Evolutionary conservation across 1,140 invertebrate species (phyloP), one percentile per base, ranked within the genome.

Genomic region (Geopemphigus sp.): DNA sequence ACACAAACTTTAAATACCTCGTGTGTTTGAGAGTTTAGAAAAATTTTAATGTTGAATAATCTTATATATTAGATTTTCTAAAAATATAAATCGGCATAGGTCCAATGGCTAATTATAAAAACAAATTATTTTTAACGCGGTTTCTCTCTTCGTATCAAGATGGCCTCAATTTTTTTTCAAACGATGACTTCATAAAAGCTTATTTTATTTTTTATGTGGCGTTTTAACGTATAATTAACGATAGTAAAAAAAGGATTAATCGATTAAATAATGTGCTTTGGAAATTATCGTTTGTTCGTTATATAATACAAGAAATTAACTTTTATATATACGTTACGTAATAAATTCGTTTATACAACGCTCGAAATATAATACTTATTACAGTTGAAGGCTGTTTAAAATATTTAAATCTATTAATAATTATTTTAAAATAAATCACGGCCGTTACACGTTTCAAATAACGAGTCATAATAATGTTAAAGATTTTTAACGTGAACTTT

Each of bases 21-120:
- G 17, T 53, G 22, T 53, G 68, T 29, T 70, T 72, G 66, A 68
- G 17, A 8, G 24, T 11, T 15, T 72, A 54, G 24, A 53, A 72
- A 54, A 19, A 17, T 54, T 29, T 72, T 72, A 32, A 29, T 54
- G 68, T 24, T 15, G 17, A 78, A n/a, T n/a, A n/a, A n/a, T n/a
- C 24, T 76, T 63, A 78, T 22, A 63, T 15, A 63, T 72, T 15
- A 54, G 47, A 61, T 61, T 76, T 63, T 78, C 74, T 63, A 78
- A 78, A 63, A 63, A 78, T 78, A 76, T 24, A 59, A 39, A 26
- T 47, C 6, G 74, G 39, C n/a, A 61, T 10, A 22, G 63, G 39
- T 57, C 72, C 54, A 78, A 39, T 78, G 47, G 56, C 24, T 78
- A 63, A 78, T 61, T 61, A 32, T 78, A 72, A 72, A 54, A 72